A percentile compares a stretch with the other conserved stretches of the same genome.
These are phyloP conservation scores for Ceratoteleas bidentatus DNA, from an alignment of 1,140 invertebrate species.

Conservation along the genomic window DNA sequence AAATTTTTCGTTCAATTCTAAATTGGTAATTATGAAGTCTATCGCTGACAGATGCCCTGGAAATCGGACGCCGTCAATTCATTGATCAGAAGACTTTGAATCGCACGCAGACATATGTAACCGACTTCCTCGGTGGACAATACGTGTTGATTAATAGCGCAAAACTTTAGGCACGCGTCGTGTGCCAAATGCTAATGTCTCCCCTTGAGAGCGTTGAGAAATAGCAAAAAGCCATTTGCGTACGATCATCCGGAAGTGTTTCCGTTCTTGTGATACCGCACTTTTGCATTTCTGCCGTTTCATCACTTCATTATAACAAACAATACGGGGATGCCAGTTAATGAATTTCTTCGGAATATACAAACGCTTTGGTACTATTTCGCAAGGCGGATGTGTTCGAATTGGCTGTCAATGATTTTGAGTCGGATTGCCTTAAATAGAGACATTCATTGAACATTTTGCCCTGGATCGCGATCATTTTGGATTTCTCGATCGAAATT, in stretches of 20 bases:
- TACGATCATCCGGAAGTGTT: slow-evolving; percentile 58
- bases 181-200: slow-evolving; percentile 69
- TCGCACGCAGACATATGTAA: slow-evolving; percentile 23
- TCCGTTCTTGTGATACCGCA: slow-evolving; percentile 45
- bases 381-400: background rate
- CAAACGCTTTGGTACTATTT: background rate
- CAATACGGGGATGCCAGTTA: slow-evolving; percentile 7
- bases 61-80: background rate
- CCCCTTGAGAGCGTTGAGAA: slow-evolving; percentile 48
- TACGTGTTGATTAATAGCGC: slow-evolving; percentile 62
- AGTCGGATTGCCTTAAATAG: too few relatives aligned
- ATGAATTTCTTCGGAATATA: slow-evolving; percentile 22
- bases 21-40: too few relatives aligned
- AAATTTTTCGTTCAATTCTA: too few relatives aligned
- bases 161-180: slow-evolving; percentile 57
- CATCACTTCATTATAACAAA: slow-evolving; percentile 36
- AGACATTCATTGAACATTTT: too few relatives aligned
- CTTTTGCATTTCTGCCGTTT: slow-evolving; percentile 31
- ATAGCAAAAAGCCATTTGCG: slow-evolving; percentile 60
- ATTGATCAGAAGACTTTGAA: slow-evolving; percentile 20
- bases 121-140: slow-evolving; percentile 18
- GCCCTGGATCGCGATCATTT: too few relatives aligned
- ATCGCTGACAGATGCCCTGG: too few relatives aligned
- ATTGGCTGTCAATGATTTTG: too few relatives aligned
- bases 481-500: too few relatives aligned